Percentiles rank a stretch among this genome's conserved stretches.
phyloP scores from a whole-genome alignment of 2,888 invertebrate genomes.

The Amphimallon solstitiale region DNA sequence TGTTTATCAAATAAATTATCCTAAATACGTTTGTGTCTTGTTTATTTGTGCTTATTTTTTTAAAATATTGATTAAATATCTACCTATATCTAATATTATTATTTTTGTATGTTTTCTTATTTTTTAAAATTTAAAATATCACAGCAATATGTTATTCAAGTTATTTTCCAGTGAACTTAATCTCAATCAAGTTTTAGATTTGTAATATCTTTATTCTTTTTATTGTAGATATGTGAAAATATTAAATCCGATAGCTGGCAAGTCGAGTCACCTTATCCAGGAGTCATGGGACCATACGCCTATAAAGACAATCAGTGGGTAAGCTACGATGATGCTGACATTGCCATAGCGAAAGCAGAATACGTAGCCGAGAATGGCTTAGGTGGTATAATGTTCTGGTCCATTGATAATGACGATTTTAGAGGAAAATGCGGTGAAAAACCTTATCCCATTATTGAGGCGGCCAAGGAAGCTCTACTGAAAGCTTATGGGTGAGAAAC shows the following conservation, averaged over 20 bases:
- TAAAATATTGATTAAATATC: no score
- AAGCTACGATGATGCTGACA: conserved; percentile 88
- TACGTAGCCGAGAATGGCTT: conserved; percentile 86
- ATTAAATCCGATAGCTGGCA: conserved; percentile 82
- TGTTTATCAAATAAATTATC: no score
- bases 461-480: conserved; percentile 84
- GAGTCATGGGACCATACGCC: conserved; percentile 91
- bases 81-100: no score
- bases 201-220: neutral
- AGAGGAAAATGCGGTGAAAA: conserved; percentile 87
- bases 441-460: conserved; percentile 91
- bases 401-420: conserved; percentile 95
- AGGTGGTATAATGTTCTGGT: conserved; percentile 94
- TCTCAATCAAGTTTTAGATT: neutral
- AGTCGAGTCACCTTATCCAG: conserved; percentile 81
- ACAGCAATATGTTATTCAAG: no score
- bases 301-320: conserved; percentile 92
- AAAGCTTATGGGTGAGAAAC: conserved; percentile 70
- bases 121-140: no score
- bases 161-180: no score
- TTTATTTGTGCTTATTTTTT: no score
- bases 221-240: conserved; percentile 83
- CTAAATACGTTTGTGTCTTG: no score
- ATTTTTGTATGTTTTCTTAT: no score
- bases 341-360: conserved; percentile 83